Percentiles rank a stretch among this genome's conserved stretches.
These are phyloP conservation scores for Lathronympha strigana DNA, from an alignment of 2,888 invertebrate species.

Conservation along the genomic window DNA sequence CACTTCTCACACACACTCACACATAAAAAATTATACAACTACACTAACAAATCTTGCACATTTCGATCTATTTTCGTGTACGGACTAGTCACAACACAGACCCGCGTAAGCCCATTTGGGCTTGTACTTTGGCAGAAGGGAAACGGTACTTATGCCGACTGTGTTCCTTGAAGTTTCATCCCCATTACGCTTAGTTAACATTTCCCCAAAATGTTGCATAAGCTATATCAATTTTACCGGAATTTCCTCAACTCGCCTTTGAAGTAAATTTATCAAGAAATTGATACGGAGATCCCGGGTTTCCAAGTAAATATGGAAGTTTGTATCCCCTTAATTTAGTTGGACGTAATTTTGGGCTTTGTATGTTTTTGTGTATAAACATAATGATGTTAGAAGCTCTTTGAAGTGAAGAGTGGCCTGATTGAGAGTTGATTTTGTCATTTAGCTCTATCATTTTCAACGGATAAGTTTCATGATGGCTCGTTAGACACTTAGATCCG, in stretches of 20 bases:
- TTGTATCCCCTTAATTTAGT: slow-evolving; percentile 33
- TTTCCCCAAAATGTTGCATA: slow-evolving; percentile 24
- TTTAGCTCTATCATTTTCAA: slow-evolving; percentile 4
- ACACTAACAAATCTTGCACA: no score
- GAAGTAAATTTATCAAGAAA: slow-evolving; percentile 39
- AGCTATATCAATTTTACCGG: slow-evolving; percentile 25
- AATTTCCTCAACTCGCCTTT: slow-evolving; percentile 38
- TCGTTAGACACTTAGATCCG: not conserved
- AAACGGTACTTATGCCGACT: not conserved
- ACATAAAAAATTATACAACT: no score
- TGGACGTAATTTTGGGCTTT: slow-evolving; percentile 30
- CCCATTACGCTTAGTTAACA: slow-evolving; percentile 28
- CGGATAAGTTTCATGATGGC: slow-evolving; percentile 3
- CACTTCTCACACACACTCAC: no score
- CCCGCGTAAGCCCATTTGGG: no score
- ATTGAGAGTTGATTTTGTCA: slow-evolving; percentile 15
- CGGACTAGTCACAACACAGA: no score
- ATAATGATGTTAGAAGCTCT: slow-evolving; percentile 30
- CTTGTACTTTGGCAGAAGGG: no score
- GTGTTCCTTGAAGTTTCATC: no score
- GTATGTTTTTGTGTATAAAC: slow-evolving; percentile 38
- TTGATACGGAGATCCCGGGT: slow-evolving; percentile 31
- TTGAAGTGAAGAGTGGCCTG: slow-evolving; percentile 26
- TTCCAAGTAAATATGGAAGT: slow-evolving; percentile 35
- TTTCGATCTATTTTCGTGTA: no score